Conservation (phyloP, 1,140 invertebrate genomes). For the Pomacea maculata region DNA sequence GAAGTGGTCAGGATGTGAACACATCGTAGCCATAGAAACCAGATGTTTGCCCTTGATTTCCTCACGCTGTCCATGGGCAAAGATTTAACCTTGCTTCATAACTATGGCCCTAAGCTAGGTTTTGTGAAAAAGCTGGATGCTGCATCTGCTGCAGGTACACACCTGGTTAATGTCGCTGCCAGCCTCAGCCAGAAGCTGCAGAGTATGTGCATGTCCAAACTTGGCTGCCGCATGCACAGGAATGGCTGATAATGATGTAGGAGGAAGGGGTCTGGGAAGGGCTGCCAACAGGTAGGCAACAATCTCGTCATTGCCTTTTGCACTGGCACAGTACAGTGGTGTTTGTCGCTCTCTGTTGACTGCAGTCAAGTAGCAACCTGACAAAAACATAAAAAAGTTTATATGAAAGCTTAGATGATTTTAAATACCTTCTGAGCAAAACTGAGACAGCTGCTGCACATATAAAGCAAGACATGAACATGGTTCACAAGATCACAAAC, state of each 20-base stretch:
- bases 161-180: slow-evolving; percentile 62
- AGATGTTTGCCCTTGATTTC: too few relatives aligned
- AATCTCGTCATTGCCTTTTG: slow-evolving; percentile 49
- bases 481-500: too few relatives aligned
- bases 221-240: slow-evolving; percentile 56
- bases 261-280: slow-evolving; percentile 34
- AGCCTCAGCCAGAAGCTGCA: slow-evolving; percentile 49
- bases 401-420: not conserved
- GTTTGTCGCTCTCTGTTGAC: slow-evolving; percentile 46
- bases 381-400: slow-evolving; percentile 16
- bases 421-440: not conserved
- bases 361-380: slow-evolving; percentile 59
- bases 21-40: too few relatives aligned
- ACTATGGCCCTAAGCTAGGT: too few relatives aligned
- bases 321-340: slow-evolving; percentile 57
- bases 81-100: too few relatives aligned
- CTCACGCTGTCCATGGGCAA: too few relatives aligned
- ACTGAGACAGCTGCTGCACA: too few relatives aligned
- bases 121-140: not conserved
- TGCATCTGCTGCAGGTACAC: not conserved
- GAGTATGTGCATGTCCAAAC: slow-evolving; percentile 45
- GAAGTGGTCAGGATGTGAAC: too few relatives aligned
- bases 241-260: slow-evolving; percentile 32
- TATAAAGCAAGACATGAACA: too few relatives aligned
- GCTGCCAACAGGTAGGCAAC: slow-evolving; percentile 47